Evolutionary conservation across 35 echinoderm and acorn worm species (phyloP).

Genomic region (Nesometra sesokonis): DNA sequence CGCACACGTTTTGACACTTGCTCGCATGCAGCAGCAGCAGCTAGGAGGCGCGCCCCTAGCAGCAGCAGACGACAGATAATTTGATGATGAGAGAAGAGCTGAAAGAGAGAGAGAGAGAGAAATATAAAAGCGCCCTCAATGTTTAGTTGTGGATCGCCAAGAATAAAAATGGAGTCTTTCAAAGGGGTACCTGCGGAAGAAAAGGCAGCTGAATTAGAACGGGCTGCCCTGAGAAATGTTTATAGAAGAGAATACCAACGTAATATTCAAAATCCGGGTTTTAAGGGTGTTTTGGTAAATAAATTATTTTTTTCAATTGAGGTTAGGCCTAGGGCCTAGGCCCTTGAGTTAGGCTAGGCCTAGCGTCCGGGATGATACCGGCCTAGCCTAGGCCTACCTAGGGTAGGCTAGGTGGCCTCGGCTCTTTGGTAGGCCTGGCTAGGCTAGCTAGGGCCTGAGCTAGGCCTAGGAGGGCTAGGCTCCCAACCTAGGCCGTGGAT

Average conservation of each 20-base stretch:
- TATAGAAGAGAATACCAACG: slow-evolving; percentile 12
- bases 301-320: background rate
- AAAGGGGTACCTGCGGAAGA: background rate
- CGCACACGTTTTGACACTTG: no score
- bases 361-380: background rate
- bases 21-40: no score
- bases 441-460: background rate
- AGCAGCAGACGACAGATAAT: no score
- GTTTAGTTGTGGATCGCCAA: no score
- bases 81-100: no score
- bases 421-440: no score
- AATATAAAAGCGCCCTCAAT: no score
- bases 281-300: slow-evolving; percentile 3
- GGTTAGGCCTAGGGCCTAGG: background rate
- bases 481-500: no score
- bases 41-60: no score
- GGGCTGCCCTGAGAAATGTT: background rate
- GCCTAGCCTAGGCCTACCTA: background rate
- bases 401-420: background rate
- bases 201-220: background rate
- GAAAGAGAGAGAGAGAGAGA: no score
- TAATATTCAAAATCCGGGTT: background rate
- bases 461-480: no score
- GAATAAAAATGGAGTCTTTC: background rate
- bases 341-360: no score